Evolutionary conservation across 2,888 invertebrate genomes (phyloP).

Genomic region (Amaurobius ferox): DNA sequence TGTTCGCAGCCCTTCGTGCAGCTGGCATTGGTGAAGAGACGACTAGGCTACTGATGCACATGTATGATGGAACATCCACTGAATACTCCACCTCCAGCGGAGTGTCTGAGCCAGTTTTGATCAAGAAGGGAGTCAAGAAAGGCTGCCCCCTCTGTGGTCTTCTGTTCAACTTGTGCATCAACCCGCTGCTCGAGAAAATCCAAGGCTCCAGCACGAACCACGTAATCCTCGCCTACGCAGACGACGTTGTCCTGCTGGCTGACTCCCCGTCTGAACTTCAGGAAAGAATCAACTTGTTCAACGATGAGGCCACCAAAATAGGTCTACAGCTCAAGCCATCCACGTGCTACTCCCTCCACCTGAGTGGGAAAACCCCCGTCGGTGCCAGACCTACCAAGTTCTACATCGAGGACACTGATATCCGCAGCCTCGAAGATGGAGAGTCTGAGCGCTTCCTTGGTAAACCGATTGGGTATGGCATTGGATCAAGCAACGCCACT

Average conservation of each 20-base stretch:
- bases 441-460: neutral
- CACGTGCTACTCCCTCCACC: neutral
- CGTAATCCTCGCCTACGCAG: too few relatives aligned
- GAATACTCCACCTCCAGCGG: too few relatives aligned
- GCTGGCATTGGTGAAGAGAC: too few relatives aligned
- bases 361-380: neutral
- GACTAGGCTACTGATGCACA: too few relatives aligned
- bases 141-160: neutral
- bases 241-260: too few relatives aligned
- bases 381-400: neutral
- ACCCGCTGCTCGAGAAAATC: too few relatives aligned
- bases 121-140: neutral
- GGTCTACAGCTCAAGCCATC: neutral
- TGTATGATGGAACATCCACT: too few relatives aligned
- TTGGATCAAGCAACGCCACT: neutral
- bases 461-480: neutral
- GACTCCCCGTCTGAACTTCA: neutral
- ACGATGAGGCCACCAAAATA: neutral
- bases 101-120: neutral
- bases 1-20: too few relatives aligned
- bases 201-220: too few relatives aligned
- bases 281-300: neutral
- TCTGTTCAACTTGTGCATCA: too few relatives aligned
- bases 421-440: neutral
- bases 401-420: neutral